phyloP scores from a whole-genome alignment of 2,888 invertebrate species.

The Chaitophorus viminalis region DNA sequence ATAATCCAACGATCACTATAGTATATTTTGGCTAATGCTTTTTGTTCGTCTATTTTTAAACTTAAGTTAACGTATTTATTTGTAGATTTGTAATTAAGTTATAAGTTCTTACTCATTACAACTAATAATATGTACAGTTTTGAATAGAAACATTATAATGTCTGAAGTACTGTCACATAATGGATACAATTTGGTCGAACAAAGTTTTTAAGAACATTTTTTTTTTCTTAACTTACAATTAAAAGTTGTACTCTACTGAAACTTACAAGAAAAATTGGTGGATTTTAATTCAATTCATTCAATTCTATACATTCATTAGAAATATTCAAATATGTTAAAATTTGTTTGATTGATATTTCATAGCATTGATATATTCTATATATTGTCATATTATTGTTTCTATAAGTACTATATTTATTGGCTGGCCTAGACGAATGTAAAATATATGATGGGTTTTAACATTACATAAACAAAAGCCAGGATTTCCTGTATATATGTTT shows the following conservation, averaged over 20 bases:
- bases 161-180: neutral
- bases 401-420: too few relatives aligned
- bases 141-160: neutral
- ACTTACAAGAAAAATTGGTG: neutral
- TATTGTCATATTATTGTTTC: neutral
- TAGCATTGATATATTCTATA: neutral
- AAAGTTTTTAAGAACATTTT: too few relatives aligned
- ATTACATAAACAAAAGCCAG: neutral
- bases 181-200: too few relatives aligned
- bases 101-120: neutral
- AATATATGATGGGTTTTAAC: neutral
- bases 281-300: neutral
- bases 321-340: too few relatives aligned
- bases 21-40: neutral
- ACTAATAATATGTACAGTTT: neutral
- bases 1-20: neutral
- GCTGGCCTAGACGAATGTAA: neutral
- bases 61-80: neutral
- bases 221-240: neutral
- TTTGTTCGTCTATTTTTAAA: conserved; percentile 11
- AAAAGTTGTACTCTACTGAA: neutral
- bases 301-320: neutral
- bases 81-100: neutral
- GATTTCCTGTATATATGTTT: neutral
- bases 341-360: neutral